A percentile compares a stretch with the other conserved stretches of the same genome.
These are phyloP conservation scores for Rhingia campestris DNA, from an alignment of 2,888 invertebrate species.

Conservation along the genomic window DNA sequence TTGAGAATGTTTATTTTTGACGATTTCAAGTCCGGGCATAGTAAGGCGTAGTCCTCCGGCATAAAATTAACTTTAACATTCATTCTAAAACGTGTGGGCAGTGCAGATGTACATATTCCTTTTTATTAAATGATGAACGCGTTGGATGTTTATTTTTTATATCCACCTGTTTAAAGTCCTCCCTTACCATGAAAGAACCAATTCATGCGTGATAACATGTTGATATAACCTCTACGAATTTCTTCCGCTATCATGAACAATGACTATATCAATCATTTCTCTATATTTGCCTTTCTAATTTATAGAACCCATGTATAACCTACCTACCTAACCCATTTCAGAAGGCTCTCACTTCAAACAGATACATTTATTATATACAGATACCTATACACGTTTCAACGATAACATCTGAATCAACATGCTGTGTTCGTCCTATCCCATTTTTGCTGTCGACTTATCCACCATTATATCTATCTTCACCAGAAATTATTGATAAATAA, in stretches of 20 bases:
- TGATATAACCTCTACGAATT: background rate
- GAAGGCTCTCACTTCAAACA: no score
- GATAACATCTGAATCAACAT: conserved; percentile 12
- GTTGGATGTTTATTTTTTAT: background rate
- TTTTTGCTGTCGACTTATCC: conserved; percentile 12
- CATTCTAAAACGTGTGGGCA: no score
- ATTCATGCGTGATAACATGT: background rate
- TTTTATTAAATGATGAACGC: background rate
- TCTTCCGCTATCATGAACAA: background rate
- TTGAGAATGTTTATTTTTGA: no score
- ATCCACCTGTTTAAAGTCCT: conserved; percentile 21
- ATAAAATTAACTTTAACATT: no score
- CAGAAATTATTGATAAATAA: conserved; percentile 28
- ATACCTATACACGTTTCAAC: background rate
- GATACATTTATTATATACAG: no score
- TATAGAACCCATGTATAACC: background rate
- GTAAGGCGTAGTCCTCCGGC: no score
- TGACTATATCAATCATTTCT: background rate
- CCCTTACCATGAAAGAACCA: background rate
- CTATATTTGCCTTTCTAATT: background rate
- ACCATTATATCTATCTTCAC: background rate
- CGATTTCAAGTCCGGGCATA: no score
- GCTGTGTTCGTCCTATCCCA: background rate
- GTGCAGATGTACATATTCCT: no score
- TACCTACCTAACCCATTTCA: background rate